Conservation (phyloP, 2,113 vertebrate species). For the Myxocyprinus asiaticus region DNA sequence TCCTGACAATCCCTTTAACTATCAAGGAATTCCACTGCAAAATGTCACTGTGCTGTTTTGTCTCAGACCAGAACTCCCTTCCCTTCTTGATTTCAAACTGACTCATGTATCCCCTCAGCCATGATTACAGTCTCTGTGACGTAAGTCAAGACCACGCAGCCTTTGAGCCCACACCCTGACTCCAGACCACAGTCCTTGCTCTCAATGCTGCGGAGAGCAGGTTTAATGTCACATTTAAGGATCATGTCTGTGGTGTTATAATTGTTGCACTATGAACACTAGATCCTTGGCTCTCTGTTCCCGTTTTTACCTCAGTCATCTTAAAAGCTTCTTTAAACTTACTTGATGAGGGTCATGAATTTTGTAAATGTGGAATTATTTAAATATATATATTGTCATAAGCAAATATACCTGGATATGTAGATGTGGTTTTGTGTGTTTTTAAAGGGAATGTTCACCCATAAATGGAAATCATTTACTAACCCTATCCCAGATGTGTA, state of each 20-base stretch:
- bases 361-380: neutral
- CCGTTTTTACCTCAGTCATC: neutral
- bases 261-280: neutral
- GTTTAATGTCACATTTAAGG: constrained; percentile 19
- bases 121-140: constrained; percentile 26
- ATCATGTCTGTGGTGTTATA: neutral
- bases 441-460: too few species aligned
- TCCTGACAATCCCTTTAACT: too few species aligned
- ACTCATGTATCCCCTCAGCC: constrained; percentile 31
- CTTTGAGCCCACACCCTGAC: constrained; percentile 13
- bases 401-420: too few species aligned
- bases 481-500: too few species aligned
- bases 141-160: constrained; percentile 30
- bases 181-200: constrained; percentile 36
- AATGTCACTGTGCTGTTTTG: too few species aligned
- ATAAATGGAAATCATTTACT: too few species aligned
- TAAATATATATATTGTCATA: too few species aligned
- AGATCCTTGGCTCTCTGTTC: neutral
- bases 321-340: too few species aligned
- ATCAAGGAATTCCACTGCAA: too few species aligned
- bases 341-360: neutral
- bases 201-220: constrained; percentile 10
- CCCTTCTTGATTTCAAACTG: constrained; percentile 25
- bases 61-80: neutral
- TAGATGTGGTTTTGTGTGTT: too few species aligned